Conservation (phyloP, 2,113 vertebrate species). For the Perognathus longimembris region DNA sequence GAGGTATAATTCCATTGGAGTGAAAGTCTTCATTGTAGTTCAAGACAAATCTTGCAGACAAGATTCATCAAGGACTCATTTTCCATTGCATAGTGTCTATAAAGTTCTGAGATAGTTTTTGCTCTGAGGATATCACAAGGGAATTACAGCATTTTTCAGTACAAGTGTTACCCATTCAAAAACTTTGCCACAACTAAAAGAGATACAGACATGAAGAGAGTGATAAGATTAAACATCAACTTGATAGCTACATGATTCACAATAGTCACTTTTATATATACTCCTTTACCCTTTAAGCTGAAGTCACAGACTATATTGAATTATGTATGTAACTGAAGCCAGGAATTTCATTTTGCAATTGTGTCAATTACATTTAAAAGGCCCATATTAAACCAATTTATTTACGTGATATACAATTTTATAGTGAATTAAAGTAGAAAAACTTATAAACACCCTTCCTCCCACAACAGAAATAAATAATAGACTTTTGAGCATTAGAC, state of each 20-base stretch:
- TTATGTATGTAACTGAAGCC: constrained; percentile 2
- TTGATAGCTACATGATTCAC: constrained; percentile 48
- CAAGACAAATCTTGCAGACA: constrained; percentile 43
- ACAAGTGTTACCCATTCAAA: constrained; percentile 38
- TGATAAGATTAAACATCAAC: neutral
- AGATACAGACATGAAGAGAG: constrained; percentile 60
- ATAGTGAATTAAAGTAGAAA: constrained; percentile 60
- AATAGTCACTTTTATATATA: constrained; percentile 73
- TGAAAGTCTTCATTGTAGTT: constrained; percentile 49
- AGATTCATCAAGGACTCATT: constrained; percentile 53
- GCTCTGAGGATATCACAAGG: constrained; percentile 28
- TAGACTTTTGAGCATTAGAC: constrained; percentile 62
- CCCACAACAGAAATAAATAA: constrained; percentile 34
- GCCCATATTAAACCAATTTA: neutral
- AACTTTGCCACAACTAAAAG: constrained; percentile 46
- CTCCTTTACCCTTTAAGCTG: constrained; percentile 56
- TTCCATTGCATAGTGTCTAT: neutral
- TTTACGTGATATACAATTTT: neutral
- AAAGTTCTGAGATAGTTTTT: constrained; percentile 51
- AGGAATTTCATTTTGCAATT: constrained; percentile 47
- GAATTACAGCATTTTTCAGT: constrained; percentile 5
- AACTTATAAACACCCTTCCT: constrained; percentile 42
- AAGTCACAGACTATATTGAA: neutral
- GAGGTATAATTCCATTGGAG: neutral
- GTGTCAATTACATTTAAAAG: constrained; percentile 42